Conservation (phyloP, 1,140 invertebrate genomes). For the Drosophila guanche region DNA sequence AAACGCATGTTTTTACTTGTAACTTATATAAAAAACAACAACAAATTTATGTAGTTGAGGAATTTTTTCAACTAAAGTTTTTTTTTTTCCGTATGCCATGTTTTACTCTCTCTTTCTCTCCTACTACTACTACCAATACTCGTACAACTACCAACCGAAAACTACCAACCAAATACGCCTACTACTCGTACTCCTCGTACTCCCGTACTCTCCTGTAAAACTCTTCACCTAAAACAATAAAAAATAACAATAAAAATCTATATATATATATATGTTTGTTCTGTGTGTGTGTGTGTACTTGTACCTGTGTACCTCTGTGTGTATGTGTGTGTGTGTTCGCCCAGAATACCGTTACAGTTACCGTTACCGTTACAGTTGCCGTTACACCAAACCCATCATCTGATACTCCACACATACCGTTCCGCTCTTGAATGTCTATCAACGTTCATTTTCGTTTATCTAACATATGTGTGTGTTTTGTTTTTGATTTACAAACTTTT, state of each 20-base stretch:
- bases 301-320: conserved; percentile 44
- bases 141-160: conserved; percentile 48
- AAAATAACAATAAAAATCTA: no score
- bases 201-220: no score
- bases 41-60: conserved; percentile 67
- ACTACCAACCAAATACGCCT: conserved; percentile 3
- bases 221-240: no score
- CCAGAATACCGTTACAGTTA: conserved; percentile 56
- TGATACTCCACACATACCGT: conserved; percentile 67
- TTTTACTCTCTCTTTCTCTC: conserved; percentile 78
- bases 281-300: conserved; percentile 44
- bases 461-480: conserved; percentile 80
- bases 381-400: conserved; percentile 78
- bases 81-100: conserved; percentile 73
- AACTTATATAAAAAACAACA: conserved; percentile 21
- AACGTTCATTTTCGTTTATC: conserved; percentile 77
- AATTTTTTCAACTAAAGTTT: conserved; percentile 77
- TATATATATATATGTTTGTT: conserved; percentile 17
- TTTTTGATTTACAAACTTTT: conserved; percentile 82
- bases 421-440: conserved; percentile 76
- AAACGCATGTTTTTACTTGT: conserved; percentile 59
- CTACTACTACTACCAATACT: conserved; percentile 50
- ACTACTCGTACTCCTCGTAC: conserved; percentile 8
- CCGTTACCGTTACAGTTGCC: conserved; percentile 56
- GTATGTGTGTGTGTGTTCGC: conserved; percentile 34